Base-by-base conservation (phyloP, 2,888 invertebrate species). In the Bibio marci region DNA sequence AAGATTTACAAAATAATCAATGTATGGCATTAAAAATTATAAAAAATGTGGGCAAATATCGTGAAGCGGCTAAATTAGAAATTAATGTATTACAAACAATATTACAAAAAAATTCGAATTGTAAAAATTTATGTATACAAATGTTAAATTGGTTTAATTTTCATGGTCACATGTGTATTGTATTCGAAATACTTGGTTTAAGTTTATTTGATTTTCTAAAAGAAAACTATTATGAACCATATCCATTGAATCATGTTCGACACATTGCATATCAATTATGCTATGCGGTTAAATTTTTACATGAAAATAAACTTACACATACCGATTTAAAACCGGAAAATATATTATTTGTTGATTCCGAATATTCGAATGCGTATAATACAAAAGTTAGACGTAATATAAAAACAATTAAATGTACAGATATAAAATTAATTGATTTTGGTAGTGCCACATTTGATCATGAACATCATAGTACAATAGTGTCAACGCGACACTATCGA, bases 271-370 rank as follows among this genome's bases (percentile, higher is more conserved):
- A 95, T 64, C 97, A 98, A 67, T 70, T 98, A 46, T 87, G 88
- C 63, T 91, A 91, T 65, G 81, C 95, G 47, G 97, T 98, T 47
- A 81, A 92, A 65, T 98, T 97, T 70, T 72, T 98, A 43, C 98
- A 98, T 66, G 91, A 94, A 57, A 88, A 87, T 69, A 83, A 90
- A 62, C 73, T 98, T 54, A 98, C 98, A 42, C 98, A 98, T 70
- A 98, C 98, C 25, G 98, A 98, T 70, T 76, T 98, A 61, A 98
- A 99, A 65, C 98, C 98, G 22, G 98, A 99, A 69, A 99, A 98
- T 68, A 94, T 98, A 50, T 70, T 99, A 46, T 97, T 98, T 64
- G 82, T 94, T 37, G 86, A 88, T 67, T 92, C 94, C 38, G 90
- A 90, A 53, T 92, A 79, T 58, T 83, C 88, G 46, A 68, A 79